Conservation (phyloP, 2,888 invertebrate genomes). For the Sphaeridia pumilis region DNA sequence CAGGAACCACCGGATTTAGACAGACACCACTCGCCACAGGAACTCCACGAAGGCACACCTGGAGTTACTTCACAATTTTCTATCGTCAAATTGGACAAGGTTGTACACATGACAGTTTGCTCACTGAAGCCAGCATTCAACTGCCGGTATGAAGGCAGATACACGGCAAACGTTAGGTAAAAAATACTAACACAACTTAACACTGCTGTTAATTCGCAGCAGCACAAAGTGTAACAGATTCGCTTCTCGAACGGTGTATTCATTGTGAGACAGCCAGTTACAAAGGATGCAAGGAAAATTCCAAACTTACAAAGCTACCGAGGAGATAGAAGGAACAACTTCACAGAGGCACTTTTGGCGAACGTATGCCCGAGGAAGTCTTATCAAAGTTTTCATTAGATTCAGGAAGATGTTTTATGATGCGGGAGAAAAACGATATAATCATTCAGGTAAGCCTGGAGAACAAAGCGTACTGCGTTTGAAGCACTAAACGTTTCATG, state of each 20-base stretch:
- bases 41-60: slow-evolving; percentile 55
- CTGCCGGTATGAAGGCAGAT: slow-evolving; percentile 77
- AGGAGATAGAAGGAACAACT: too few relatives aligned
- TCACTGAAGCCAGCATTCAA: slow-evolving; percentile 74
- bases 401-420: too few relatives aligned
- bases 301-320: too few relatives aligned
- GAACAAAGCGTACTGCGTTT: too few relatives aligned
- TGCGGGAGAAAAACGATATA: too few relatives aligned
- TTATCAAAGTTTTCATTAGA: too few relatives aligned
- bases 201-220: slow-evolving; percentile 85
- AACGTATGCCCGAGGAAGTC: too few relatives aligned
- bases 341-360: too few relatives aligned
- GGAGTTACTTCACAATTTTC: slow-evolving; percentile 57
- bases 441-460: too few relatives aligned
- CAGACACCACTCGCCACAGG: slow-evolving; percentile 81
- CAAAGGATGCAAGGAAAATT: too few relatives aligned
- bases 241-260: slow-evolving; percentile 78
- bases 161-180: slow-evolving; percentile 79
- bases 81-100: slow-evolving; percentile 60
- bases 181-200: slow-evolving; percentile 78
- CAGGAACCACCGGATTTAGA: slow-evolving; percentile 83
- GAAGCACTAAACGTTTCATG: too few relatives aligned
- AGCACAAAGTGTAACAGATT: slow-evolving; percentile 82
- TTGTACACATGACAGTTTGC: slow-evolving; percentile 81
- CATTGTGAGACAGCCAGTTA: too few relatives aligned